These are phyloP conservation scores for Ophion ellenae DNA, from an alignment of 2,888 invertebrate genomes.

Conservation along the genomic window DNA sequence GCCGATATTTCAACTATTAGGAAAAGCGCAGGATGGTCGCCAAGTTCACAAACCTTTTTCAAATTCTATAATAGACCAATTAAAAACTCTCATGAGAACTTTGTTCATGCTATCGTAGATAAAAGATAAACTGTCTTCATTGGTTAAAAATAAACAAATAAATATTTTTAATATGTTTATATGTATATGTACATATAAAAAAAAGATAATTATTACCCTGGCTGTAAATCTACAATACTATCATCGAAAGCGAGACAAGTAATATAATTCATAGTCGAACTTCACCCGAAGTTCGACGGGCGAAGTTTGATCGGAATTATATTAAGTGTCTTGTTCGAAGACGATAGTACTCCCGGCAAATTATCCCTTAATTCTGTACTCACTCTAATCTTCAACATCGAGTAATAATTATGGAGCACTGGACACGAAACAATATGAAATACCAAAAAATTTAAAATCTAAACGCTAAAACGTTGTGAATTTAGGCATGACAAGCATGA, in stretches of 20 bases:
- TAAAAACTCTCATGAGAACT: not conserved
- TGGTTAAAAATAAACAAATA: too few relatives aligned
- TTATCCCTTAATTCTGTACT: not conserved
- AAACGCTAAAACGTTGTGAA: too few relatives aligned
- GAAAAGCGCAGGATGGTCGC: slow-evolving; percentile 10
- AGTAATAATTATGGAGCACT: not conserved
- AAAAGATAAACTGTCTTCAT: not conserved
- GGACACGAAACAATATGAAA: not conserved
- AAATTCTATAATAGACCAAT: slow-evolving; percentile 22
- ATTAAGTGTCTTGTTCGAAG: too few relatives aligned
- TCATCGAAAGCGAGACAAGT: not conserved
- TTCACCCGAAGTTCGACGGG: not conserved
- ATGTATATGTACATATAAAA: not conserved
- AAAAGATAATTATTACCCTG: not conserved
- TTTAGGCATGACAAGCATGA: too few relatives aligned
- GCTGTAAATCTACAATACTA: not conserved
- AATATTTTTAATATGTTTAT: too few relatives aligned
- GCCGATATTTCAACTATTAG: not conserved
- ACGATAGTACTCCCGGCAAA: not conserved
- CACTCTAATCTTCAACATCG: slow-evolving; percentile 7
- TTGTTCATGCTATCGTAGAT: slow-evolving; percentile 9
- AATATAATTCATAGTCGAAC: slow-evolving; percentile 3
- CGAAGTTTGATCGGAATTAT: not conserved
- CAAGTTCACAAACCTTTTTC: not conserved
- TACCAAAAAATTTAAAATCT: too few relatives aligned